Percentiles rank a stretch among this genome's conserved stretches.
These are phyloP conservation scores for Brassicogethes aeneus DNA, from an alignment of 2,888 invertebrate genomes.

Conservation along the genomic window DNA sequence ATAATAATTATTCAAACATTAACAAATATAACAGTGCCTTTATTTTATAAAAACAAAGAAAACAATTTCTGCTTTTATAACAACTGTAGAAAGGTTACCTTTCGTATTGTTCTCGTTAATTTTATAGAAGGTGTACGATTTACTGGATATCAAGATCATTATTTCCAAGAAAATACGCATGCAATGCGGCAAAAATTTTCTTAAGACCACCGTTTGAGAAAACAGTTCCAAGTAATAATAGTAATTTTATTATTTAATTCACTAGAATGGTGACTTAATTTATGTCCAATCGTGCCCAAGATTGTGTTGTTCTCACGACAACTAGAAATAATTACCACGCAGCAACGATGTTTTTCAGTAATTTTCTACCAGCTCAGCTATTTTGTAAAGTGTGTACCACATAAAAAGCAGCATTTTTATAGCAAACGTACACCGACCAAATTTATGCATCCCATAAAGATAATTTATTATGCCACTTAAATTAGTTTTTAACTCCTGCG, in stretches of 20 bases:
- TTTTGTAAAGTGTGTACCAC: background rate
- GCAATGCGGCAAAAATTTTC: too few relatives aligned
- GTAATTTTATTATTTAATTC: background rate
- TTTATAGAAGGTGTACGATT: too few relatives aligned
- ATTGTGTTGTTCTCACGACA: slow-evolving; percentile 1
- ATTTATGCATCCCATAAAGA: background rate
- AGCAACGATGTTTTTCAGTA: background rate
- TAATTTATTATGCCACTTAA: background rate
- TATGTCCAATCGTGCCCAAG: background rate
- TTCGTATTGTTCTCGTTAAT: too few relatives aligned
- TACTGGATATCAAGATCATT: too few relatives aligned
- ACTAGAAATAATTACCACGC: background rate
- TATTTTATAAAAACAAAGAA: too few relatives aligned
- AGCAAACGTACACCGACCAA: background rate
- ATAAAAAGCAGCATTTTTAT: background rate
- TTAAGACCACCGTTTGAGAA: background rate
- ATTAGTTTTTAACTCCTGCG: too few relatives aligned
- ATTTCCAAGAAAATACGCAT: too few relatives aligned
- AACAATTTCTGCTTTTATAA: too few relatives aligned
- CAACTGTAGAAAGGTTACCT: too few relatives aligned
- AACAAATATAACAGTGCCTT: too few relatives aligned
- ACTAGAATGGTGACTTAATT: background rate
- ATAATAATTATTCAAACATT: too few relatives aligned
- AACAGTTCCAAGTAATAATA: background rate
- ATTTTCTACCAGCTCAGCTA: background rate